phyloP scores from a whole-genome alignment of 1,140 invertebrate species.

The Atta texana region DNA sequence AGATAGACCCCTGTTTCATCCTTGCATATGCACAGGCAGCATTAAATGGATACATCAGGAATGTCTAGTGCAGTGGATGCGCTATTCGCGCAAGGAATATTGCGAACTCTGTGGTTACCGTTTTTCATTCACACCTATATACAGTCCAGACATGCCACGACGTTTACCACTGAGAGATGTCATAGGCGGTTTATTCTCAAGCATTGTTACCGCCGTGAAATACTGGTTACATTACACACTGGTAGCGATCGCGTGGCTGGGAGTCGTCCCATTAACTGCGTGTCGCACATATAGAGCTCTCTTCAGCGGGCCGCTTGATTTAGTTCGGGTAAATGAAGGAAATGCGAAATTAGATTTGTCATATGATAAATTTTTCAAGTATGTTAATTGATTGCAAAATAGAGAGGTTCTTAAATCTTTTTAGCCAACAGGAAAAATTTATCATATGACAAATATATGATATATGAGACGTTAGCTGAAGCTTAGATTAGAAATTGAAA shows the following conservation, averaged over 20 bases:
- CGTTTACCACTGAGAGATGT: conserved; percentile 96
- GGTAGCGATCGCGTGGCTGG: conserved; percentile 98
- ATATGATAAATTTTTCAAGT: no score
- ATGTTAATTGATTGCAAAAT: no score
- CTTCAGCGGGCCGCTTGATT: conserved; percentile 95
- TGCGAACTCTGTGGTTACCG: conserved; percentile 99
- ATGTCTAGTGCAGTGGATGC: conserved; percentile 95
- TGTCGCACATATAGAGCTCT: conserved; percentile 97
- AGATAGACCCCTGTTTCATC: conserved; percentile 97
- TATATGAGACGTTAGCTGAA: no score
- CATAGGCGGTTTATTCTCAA: conserved; percentile 94
- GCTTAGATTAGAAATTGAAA: no score
- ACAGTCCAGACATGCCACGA: conserved; percentile 99
- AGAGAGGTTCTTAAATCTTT: no score
- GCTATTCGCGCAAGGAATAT: conserved; percentile 98
- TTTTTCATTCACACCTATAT: conserved; percentile 99
- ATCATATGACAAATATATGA: no score
- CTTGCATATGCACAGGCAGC: conserved; percentile 99
- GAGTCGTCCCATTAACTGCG: conserved; percentile 98
- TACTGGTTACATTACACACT: conserved; percentile 99
- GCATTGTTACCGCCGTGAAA: conserved; percentile 95
- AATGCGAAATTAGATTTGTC: neutral
- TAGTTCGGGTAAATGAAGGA: conserved; percentile 86
- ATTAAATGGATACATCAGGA: conserved; percentile 99
- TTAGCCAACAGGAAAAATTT: no score